Percentiles rank a stretch among this genome's conserved stretches.
Evolutionary conservation across 2,888 invertebrate species (phyloP).

Genomic region (Chloroclysta siterata): DNA sequence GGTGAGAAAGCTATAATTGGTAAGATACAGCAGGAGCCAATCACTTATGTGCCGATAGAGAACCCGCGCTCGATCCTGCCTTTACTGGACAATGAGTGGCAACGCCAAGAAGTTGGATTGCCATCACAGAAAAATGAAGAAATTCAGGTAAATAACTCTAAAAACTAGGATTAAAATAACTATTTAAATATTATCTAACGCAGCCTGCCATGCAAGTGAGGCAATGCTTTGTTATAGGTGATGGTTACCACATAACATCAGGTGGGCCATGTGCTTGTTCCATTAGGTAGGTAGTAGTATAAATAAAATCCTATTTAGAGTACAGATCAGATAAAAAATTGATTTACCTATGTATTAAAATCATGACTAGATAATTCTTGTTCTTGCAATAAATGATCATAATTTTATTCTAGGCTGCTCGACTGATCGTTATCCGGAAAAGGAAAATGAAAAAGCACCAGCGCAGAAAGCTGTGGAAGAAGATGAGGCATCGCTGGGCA

Average conservation of each 20-base stretch:
- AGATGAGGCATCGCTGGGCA: constrained; percentile 91
- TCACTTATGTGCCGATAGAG: constrained; percentile 71
- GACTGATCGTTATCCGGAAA: constrained; percentile 90
- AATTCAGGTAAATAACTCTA: constrained; percentile 67
- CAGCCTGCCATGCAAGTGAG: too few species aligned
- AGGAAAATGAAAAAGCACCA: constrained; percentile 96
- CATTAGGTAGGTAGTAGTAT: too few species aligned
- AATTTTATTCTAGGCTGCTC: constrained; percentile 79
- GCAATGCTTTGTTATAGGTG: too few species aligned
- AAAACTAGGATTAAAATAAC: too few species aligned
- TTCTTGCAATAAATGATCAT: background rate
- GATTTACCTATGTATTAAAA: too few species aligned
- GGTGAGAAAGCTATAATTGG: constrained; percentile 52
- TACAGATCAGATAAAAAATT: too few species aligned
- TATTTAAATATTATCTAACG: too few species aligned
- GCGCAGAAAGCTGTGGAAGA: constrained; percentile 90
- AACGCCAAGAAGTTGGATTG: constrained; percentile 78
- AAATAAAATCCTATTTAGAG: too few species aligned
- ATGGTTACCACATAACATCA: too few species aligned
- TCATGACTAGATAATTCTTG: too few species aligned
- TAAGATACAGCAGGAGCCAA: constrained; percentile 65
- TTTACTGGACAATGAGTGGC: constrained; percentile 67
- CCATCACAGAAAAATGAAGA: constrained; percentile 79
- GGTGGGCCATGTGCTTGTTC: too few species aligned
- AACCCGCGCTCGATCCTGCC: constrained; percentile 77